Evolutionary conservation across 2,797 vertebrate genomes (phyloP), one percentile per base, ranked within the genome.

Genomic region (Phrynocephalus vlangalii): DNA sequence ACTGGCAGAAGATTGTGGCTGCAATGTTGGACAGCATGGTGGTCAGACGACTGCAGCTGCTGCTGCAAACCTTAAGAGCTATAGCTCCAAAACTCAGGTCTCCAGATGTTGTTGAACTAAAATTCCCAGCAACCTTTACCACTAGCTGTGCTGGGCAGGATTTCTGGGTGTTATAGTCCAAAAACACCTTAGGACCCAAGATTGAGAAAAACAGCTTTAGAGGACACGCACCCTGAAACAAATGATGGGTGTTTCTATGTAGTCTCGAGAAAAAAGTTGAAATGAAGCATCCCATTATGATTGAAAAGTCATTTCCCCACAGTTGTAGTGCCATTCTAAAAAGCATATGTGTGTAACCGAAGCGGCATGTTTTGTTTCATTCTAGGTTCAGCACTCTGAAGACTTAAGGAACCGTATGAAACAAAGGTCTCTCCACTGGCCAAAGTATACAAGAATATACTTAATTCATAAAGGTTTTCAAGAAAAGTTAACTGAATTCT

Each of bases 391-490:
- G 22, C 79, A n/a, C 79, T 44, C 56, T 13, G 44, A 91, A 76
- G 75, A 44, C 9, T 86, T 77, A 73, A 89, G 6, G 78, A 80
- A 8, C 18, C 71, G 16, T n/a, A 70, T 28, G 30, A 85, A 78
- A 18, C 44, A 70, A 80, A 92, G 2, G 10, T 80, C 10, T 11
- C 16, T 26, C 22, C 9, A 50, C 28, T 5, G 0, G 6, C 13
- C 22, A 70, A 75, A 2, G 44, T n/a, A 22, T 13, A 3, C 38
- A 38, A 50, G 50, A 56, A 5, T 3, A 26, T 13, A 44, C 38
- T 44, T 44, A 44, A 6, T 56, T 60, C 15, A 38, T 30, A 33
- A 63, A 71, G 70, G 30, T 1, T 84, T 75, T 16, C 30, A 33
- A 24, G 22, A 8, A 73, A 63, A 18, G 26, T 50, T 79, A 52